These are phyloP conservation scores for Erannis defoliaria DNA, from an alignment of 2,888 invertebrate genomes.

Conservation along the genomic window DNA sequence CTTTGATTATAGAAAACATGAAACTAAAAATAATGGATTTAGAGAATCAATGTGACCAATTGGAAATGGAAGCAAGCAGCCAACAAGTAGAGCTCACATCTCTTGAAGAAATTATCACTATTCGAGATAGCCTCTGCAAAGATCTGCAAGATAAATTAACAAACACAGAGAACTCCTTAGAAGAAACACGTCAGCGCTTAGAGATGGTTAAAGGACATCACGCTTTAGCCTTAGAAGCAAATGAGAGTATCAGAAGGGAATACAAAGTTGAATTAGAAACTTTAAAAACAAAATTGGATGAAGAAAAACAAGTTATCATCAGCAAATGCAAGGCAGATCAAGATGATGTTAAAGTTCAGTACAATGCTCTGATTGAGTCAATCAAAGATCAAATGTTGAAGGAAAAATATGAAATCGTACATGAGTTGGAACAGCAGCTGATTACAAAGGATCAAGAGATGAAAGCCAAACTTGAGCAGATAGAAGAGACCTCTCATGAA, in stretches of 20 bases:
- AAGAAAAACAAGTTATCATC: slow-evolving; percentile 75
- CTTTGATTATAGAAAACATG: slow-evolving; percentile 54
- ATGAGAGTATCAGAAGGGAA: slow-evolving; percentile 82
- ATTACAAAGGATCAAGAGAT: slow-evolving; percentile 72
- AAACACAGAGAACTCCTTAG: slow-evolving; percentile 66
- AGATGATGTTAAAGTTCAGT: slow-evolving; percentile 70
- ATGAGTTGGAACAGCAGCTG: slow-evolving; percentile 69
- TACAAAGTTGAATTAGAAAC: slow-evolving; percentile 80
- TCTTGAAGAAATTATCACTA: slow-evolving; percentile 76
- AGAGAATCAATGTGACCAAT: slow-evolving; percentile 69
- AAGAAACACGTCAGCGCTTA: slow-evolving; percentile 76
- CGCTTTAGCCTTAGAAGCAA: slow-evolving; percentile 80
- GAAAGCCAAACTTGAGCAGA: slow-evolving; percentile 80
- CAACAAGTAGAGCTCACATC: slow-evolving; percentile 78
- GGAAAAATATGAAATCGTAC: slow-evolving; percentile 71
- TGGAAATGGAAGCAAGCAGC: slow-evolving; percentile 73
- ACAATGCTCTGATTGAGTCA: slow-evolving; percentile 66
- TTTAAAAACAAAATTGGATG: slow-evolving; percentile 76
- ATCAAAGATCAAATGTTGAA: slow-evolving; percentile 69
- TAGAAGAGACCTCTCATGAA: slow-evolving; percentile 77
- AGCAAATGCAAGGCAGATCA: slow-evolving; percentile 72
- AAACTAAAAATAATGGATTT: slow-evolving; percentile 63
- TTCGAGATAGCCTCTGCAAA: slow-evolving; percentile 78
- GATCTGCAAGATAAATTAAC: slow-evolving; percentile 79
- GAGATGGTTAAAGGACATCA: slow-evolving; percentile 85